These are phyloP conservation scores for Buceros bicornis DNA, from an alignment of 2,797 vertebrate genomes.

Conservation along the genomic window DNA sequence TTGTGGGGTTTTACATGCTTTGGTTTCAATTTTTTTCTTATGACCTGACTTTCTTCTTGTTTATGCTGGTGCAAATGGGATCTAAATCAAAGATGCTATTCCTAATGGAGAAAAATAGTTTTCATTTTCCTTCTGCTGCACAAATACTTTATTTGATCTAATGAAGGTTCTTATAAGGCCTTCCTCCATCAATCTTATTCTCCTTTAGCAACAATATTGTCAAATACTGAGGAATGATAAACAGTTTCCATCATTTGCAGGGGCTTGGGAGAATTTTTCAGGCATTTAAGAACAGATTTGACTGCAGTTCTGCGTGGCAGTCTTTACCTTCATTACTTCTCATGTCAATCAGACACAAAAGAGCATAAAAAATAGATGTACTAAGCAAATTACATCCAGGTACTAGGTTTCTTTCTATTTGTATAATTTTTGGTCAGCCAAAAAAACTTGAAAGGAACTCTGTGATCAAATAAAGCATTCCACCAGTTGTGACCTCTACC, in stretches of 20 bases:
- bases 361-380: neutral
- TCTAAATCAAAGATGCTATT: slow-evolving; percentile 1
- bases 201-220: slow-evolving; percentile 1
- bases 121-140: neutral
- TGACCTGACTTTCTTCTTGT: neutral
- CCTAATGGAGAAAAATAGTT: neutral
- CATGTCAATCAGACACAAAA: neutral
- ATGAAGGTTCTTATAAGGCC: neutral
- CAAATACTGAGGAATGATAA: neutral
- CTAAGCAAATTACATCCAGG: neutral
- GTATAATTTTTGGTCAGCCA: neutral
- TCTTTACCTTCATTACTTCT: neutral
- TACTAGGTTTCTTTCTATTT: neutral
- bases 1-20: neutral
- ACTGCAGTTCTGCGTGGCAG: neutral
- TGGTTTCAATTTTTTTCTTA: slow-evolving; percentile 6
- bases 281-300: neutral
- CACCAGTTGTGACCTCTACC: neutral
- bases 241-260: neutral
- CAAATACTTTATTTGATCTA: neutral
- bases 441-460: neutral
- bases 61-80: neutral
- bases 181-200: neutral
- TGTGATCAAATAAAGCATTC: neutral
- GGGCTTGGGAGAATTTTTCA: neutral